A percentile compares a stretch with the other conserved stretches of the same genome.
These are phyloP conservation scores for Dilophus febrilis DNA, from an alignment of 2,888 invertebrate species.

Conservation along the genomic window DNA sequence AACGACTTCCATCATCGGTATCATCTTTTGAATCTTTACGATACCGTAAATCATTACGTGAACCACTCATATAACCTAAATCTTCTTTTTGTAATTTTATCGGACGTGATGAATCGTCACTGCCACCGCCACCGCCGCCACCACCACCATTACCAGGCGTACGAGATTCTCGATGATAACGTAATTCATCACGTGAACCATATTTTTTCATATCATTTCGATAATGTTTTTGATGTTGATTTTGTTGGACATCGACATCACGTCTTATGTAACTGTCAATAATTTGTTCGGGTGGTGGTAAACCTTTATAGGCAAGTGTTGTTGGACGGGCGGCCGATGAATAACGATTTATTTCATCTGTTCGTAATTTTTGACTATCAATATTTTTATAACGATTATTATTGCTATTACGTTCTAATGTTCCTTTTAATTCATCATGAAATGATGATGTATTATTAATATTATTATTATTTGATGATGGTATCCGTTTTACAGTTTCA, in stretches of 20 bases:
- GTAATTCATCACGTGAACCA: constrained; percentile 23
- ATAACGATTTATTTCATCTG: constrained; percentile 3
- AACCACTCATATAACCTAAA: constrained; percentile 19
- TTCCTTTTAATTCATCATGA: constrained; percentile 27
- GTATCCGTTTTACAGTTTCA: constrained; percentile 18
- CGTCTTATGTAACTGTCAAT: not conserved
- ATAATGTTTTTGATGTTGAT: too few species aligned
- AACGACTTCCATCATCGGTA: constrained; percentile 9
- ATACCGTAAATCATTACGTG: constrained; percentile 17
- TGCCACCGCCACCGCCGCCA: constrained; percentile 21
- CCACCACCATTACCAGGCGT: too few species aligned
- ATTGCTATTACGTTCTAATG: constrained; percentile 22
- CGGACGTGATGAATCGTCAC: constrained; percentile 21
- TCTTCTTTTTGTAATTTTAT: constrained; percentile 20
- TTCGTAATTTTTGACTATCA: too few species aligned
- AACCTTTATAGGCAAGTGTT: too few species aligned
- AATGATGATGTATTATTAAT: too few species aligned
- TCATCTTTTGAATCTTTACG: constrained; percentile 17
- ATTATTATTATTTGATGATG: constrained; percentile 27
- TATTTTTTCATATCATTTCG: constrained; percentile 13
- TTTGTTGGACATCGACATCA: constrained; percentile 4
- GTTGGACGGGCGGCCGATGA: constrained; percentile 1
- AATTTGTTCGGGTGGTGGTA: not conserved
- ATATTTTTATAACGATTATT: too few species aligned
- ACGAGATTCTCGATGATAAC: constrained; percentile 20